Evolutionary conservation across 2,888 invertebrate species (phyloP), one percentile per base, ranked within the genome.

Genomic region (Pomacea canaliculata): DNA sequence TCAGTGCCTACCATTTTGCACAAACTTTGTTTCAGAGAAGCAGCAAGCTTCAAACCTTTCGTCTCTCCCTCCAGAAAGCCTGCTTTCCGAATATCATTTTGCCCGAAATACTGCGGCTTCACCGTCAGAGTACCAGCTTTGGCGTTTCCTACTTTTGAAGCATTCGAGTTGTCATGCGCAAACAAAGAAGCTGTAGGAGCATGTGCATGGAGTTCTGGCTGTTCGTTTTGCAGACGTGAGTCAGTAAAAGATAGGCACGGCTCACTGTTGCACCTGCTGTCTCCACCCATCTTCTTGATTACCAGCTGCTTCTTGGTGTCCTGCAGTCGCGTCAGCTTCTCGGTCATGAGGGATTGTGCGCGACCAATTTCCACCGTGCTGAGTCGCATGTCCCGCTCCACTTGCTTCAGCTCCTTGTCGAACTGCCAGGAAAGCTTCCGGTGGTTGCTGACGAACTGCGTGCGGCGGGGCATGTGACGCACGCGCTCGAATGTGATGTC

Each of bases 401-500:
- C 81, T 71, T 84, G 79, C 67, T 81, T 81, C n/a, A 84, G 72
- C 48, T 83, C 82, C 56, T 76, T 81, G 46, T 83, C 73, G 68
- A 81, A 82, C 59, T 83, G 83, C 84, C 83, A 83, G 12, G 83
- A 82, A 59, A 85, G 77, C 60, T 82, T 80, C 66, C 82, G 73
- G 73, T 85, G 84, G 1, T 79, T 79, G 73, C 83, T 83, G 74
- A 82, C 83, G 66, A 84, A 83, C 19, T 80, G 75, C 5, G 84
- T 82, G 13, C 82, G 74, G n/a, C 80, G 78, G 16, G 83, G 84
- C 66, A 83, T 66, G 71, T 80, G 81, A 62, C 82, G 80, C 19
- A 85, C 82, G 7, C 82, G 77, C 70, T 85, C 83, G 72, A 81
- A 85, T 23, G 83, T 82, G 56, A 85, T 83, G 56, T 85, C 85